A percentile compares a stretch with the other conserved stretches of the same genome.
Conservation (phyloP, 1,140 invertebrate species). For the Elymnias hypermnestra region DNA sequence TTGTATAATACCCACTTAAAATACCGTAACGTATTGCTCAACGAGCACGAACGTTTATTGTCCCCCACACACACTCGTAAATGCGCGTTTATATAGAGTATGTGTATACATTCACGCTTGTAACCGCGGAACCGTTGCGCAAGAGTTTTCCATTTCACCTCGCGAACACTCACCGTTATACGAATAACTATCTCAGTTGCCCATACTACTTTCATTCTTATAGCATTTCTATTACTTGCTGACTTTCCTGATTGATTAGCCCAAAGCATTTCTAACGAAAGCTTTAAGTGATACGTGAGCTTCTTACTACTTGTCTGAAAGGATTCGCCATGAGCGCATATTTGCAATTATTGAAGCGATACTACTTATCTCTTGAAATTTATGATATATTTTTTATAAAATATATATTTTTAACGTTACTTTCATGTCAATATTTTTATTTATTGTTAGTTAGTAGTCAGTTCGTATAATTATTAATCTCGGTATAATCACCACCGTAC, state of each 20-base stretch:
- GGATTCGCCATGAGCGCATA: too few species aligned
- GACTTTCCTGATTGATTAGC: not conserved
- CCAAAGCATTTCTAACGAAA: not conserved
- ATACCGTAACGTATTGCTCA: slow-evolving; percentile 25
- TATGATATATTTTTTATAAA: too few species aligned
- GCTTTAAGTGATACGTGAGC: too few species aligned
- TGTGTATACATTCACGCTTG: slow-evolving; percentile 23
- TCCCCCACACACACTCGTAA: slow-evolving; percentile 22
- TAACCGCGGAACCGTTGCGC: slow-evolving; percentile 48
- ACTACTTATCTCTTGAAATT: too few species aligned
- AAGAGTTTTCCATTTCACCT: slow-evolving; percentile 72
- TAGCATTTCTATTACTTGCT: slow-evolving; percentile 6
- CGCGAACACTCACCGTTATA: slow-evolving; percentile 18
- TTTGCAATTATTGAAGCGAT: too few species aligned
- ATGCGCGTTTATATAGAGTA: slow-evolving; percentile 18
- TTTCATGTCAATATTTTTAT: too few species aligned
- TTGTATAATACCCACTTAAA: not conserved
- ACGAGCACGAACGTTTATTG: slow-evolving; percentile 23
- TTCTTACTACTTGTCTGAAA: too few species aligned
- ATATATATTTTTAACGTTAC: too few species aligned
- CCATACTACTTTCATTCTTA: slow-evolving; percentile 34
- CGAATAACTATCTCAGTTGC: slow-evolving; percentile 16
- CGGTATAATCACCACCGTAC: too few species aligned
- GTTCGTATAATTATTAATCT: too few species aligned
- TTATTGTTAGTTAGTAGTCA: too few species aligned